These are phyloP conservation scores for Zoanthus sociatus DNA, from an alignment of 92 coral and sea anemone genomes.

Conservation along the genomic window DNA sequence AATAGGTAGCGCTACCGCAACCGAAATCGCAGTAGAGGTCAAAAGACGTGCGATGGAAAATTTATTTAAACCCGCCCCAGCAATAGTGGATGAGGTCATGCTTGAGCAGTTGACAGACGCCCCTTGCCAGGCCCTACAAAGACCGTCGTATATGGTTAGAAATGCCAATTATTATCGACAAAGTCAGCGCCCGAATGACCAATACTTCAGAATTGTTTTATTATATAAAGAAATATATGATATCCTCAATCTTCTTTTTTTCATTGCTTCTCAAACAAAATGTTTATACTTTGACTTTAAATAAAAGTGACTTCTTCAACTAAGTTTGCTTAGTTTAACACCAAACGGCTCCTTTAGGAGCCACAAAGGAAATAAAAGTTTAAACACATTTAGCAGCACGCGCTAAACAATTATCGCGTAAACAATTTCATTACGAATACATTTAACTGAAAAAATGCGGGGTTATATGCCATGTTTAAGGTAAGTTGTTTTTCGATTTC, in stretches of 20 bases:
- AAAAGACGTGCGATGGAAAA: constrained; percentile 31
- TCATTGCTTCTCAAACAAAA: neutral
- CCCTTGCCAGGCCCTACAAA: constrained; percentile 56
- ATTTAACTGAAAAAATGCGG: no score
- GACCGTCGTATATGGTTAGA: constrained; percentile 36
- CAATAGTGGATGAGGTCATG: constrained; percentile 43
- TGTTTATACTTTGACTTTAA: constrained; percentile 8
- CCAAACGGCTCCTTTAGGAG: no score
- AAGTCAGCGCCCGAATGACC: constrained; percentile 41
- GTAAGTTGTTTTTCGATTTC: no score
- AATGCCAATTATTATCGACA: constrained; percentile 52
- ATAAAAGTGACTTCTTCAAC: neutral
- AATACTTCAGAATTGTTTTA: neutral
- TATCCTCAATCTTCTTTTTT: constrained; percentile 5
- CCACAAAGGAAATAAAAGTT: neutral
- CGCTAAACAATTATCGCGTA: neutral
- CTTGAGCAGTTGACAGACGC: constrained; percentile 23
- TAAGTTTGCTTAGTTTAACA: no score
- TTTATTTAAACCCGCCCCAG: constrained; percentile 46
- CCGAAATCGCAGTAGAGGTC: constrained; percentile 17
- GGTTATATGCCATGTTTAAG: no score
- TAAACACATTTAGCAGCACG: neutral
- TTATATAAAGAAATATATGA: neutral
- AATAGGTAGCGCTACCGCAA: constrained; percentile 22
- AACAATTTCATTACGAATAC: neutral